Evolutionary conservation across 92 coral and sea anemone species (phyloP).

Genomic region (Galaxea fascicularis): DNA sequence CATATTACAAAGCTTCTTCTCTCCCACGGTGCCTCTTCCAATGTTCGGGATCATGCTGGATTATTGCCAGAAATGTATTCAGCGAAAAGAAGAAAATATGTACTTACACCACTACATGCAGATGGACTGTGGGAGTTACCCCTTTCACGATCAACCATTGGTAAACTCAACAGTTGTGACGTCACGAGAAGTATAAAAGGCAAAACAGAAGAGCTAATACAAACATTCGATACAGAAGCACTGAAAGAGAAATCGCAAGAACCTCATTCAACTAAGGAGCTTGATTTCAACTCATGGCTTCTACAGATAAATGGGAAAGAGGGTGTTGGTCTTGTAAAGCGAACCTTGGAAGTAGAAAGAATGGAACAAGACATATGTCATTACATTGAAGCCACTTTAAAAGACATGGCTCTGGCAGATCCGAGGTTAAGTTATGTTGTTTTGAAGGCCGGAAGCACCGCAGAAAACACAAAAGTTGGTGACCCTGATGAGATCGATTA

Average conservation of each 20-base stretch:
- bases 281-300: constrained; percentile 24
- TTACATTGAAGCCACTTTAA: constrained; percentile 46
- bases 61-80: not conserved
- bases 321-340: constrained; percentile 46
- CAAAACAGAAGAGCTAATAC: not conserved
- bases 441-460: constrained; percentile 55
- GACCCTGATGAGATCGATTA: constrained; percentile 57
- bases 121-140: not conserved
- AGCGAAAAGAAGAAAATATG: not conserved
- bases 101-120: not conserved
- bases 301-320: constrained; percentile 33
- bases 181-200: not conserved
- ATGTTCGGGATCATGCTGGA: constrained; percentile 2
- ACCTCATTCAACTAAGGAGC: not conserved
- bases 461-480: constrained; percentile 60
- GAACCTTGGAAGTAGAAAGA: constrained; percentile 43
- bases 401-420: constrained; percentile 19
- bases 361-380: constrained; percentile 44
- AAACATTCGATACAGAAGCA: not conserved
- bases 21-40: constrained; percentile 11
- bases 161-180: not conserved
- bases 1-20: constrained; percentile 16
- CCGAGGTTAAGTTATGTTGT: constrained; percentile 28
- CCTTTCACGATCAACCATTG: not conserved
- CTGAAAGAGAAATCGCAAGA: not conserved